A percentile compares a stretch with the other conserved stretches of the same genome.
Conservation (phyloP, 2,888 invertebrate species). For the Syrphus vitripennis region DNA sequence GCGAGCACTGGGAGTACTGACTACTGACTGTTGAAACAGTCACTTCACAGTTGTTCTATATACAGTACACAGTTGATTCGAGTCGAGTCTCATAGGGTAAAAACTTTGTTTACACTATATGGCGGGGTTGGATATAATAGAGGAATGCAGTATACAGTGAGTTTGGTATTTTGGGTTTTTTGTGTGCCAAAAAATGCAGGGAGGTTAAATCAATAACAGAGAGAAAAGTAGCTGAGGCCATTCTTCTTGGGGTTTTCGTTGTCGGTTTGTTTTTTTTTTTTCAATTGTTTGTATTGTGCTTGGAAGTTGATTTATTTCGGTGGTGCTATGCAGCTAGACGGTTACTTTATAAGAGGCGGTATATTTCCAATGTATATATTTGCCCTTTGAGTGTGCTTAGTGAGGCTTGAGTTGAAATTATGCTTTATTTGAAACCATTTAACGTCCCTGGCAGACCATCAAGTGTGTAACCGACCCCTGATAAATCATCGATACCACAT, state of each 20-base stretch:
- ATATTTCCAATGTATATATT: background rate
- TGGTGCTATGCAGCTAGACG: conserved; percentile 49
- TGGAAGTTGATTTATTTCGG: conserved; percentile 58
- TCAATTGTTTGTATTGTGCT: conserved; percentile 29
- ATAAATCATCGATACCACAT: conserved; percentile 56
- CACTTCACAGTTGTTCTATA: conserved; percentile 4
- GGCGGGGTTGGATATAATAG: background rate
- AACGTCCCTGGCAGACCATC: conserved; percentile 32
- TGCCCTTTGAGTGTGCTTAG: conserved; percentile 36
- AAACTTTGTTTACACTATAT: conserved; percentile 56
- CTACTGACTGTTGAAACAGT: conserved; percentile 30
- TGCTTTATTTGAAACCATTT: conserved; percentile 53
- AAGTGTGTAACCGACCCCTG: conserved; percentile 13
- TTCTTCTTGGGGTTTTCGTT: background rate
- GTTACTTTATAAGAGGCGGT: conserved; percentile 24
- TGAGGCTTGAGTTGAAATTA: conserved; percentile 44
- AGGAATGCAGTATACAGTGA: conserved; percentile 29
- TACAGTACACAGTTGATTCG: background rate
- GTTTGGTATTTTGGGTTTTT: conserved; percentile 3
- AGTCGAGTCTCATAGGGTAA: background rate
- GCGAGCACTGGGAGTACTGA: background rate
- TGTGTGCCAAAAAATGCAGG: conserved; percentile 48
- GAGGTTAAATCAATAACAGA: conserved; percentile 53
- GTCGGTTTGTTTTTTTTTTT: background rate
- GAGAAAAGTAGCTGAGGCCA: conserved; percentile 29